Percentiles rank a stretch among this genome's conserved stretches.
Conservation (phyloP, 2,888 invertebrate species). For the Andrena bucephala region DNA sequence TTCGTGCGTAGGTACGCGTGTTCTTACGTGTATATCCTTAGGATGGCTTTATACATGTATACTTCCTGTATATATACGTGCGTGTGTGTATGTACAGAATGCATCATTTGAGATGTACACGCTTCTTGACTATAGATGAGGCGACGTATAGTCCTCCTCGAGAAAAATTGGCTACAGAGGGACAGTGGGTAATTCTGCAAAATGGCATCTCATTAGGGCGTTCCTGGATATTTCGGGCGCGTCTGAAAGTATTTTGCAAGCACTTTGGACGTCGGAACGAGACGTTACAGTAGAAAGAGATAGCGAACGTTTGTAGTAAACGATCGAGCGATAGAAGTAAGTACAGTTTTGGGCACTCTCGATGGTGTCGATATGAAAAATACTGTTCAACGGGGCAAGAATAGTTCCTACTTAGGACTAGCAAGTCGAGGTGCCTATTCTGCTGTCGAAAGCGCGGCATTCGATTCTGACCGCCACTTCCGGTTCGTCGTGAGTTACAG, state of each 20-base stretch:
- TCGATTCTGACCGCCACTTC: conserved; percentile 34
- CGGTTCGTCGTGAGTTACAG: conserved; percentile 33
- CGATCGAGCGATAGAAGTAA: no score
- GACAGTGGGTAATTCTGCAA: conserved; percentile 12
- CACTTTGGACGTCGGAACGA: not conserved
- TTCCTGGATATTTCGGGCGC: not conserved
- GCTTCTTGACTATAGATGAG: conserved; percentile 18
- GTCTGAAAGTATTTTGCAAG: not conserved
- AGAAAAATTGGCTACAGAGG: conserved; percentile 9
- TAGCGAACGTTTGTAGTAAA: not conserved
- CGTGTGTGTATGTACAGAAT: conserved; percentile 38
- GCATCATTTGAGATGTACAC: conserved; percentile 8
- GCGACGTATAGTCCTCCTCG: not conserved
- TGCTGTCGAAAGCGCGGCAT: conserved; percentile 27
- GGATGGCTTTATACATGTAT: conserved; percentile 25
- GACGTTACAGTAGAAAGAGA: not conserved
- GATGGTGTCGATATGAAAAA: conserved; percentile 28
- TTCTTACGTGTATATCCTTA: conserved; percentile 30
- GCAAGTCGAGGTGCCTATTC: not conserved
- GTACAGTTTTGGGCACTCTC: not conserved
- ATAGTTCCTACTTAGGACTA: not conserved
- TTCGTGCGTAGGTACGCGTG: conserved; percentile 22
- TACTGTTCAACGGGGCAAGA: conserved; percentile 26
- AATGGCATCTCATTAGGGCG: conserved; percentile 1
- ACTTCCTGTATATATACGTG: not conserved